Evolutionary conservation across 1,140 invertebrate genomes (phyloP).

Genomic region (Hylyphantes graminicola): DNA sequence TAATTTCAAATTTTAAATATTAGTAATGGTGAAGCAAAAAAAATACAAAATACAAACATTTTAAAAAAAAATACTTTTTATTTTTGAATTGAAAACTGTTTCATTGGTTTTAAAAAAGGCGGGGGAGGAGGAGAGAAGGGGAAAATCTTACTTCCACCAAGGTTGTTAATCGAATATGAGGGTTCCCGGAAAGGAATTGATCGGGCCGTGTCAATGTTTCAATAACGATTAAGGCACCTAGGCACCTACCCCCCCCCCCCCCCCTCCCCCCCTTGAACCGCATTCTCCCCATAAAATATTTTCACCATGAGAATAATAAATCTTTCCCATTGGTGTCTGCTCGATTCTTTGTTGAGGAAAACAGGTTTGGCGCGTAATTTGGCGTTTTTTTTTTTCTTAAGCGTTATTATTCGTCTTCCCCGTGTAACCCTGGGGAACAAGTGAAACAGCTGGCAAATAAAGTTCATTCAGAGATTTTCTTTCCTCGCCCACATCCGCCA

Average conservation of each 20-base stretch:
- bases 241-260: too few relatives aligned
- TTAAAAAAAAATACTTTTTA: too few relatives aligned
- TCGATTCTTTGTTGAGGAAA: conserved; percentile 21
- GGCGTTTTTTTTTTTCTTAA: conserved; percentile 26
- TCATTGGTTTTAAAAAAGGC: not conserved
- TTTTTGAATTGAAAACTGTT: too few relatives aligned
- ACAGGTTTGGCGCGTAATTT: conserved; percentile 49
- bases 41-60: too few relatives aligned
- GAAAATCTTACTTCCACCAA: not conserved
- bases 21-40: too few relatives aligned
- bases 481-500: conserved; percentile 56
- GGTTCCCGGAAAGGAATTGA: conserved; percentile 7
- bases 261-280: conserved; percentile 29
- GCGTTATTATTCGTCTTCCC: not conserved
- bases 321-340: conserved; percentile 15
- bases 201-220: conserved; percentile 13
- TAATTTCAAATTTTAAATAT: too few relatives aligned
- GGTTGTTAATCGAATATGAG: too few relatives aligned
- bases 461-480: conserved; percentile 58
- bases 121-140: too few relatives aligned
- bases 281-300: conserved; percentile 44
- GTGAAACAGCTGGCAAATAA: conserved; percentile 60
- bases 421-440: conserved; percentile 50
- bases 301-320: conserved; percentile 33
- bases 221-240: conserved; percentile 36